These are phyloP conservation scores for Loripinus fragilis DNA, from an alignment of 2,888 invertebrate species.

Conservation along the genomic window DNA sequence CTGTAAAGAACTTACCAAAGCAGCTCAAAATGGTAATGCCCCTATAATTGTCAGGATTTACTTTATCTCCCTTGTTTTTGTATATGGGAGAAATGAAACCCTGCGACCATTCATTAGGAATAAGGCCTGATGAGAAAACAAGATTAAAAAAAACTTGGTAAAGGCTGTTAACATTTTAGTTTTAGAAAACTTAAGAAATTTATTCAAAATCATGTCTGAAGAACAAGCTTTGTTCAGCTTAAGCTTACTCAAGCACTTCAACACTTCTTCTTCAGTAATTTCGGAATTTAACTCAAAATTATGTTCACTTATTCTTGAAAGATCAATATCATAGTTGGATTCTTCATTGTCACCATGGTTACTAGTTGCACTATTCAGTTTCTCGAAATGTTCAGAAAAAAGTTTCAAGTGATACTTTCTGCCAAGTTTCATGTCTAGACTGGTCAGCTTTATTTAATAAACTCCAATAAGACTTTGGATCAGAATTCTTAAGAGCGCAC, in stretches of 20 bases:
- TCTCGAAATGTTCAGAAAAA: not conserved
- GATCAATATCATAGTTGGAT: not conserved
- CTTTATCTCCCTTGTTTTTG: not conserved
- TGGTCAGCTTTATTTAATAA: not conserved
- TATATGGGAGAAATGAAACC: constrained; percentile 2
- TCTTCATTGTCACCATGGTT: not conserved
- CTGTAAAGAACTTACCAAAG: not conserved
- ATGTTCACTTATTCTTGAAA: not conserved
- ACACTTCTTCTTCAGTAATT: not conserved
- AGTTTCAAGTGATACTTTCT: not conserved
- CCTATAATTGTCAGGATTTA: not conserved
- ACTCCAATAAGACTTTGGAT: constrained; percentile 5
- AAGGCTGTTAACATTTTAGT: not conserved
- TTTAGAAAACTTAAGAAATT: not conserved
- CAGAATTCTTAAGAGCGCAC: not conserved
- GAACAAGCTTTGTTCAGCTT: constrained; percentile 5
- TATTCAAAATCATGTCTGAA: no score
- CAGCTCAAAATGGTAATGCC: not conserved
- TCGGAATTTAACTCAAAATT: constrained; percentile 1
- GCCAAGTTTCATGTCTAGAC: not conserved
- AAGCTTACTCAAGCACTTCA: not conserved
- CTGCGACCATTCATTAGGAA: constrained; percentile 6
- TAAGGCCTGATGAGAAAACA: not conserved
- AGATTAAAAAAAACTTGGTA: not conserved
- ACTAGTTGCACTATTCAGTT: not conserved